These are phyloP conservation scores for Aelia acuminata DNA, from an alignment of 2,888 invertebrate species.

Conservation along the genomic window DNA sequence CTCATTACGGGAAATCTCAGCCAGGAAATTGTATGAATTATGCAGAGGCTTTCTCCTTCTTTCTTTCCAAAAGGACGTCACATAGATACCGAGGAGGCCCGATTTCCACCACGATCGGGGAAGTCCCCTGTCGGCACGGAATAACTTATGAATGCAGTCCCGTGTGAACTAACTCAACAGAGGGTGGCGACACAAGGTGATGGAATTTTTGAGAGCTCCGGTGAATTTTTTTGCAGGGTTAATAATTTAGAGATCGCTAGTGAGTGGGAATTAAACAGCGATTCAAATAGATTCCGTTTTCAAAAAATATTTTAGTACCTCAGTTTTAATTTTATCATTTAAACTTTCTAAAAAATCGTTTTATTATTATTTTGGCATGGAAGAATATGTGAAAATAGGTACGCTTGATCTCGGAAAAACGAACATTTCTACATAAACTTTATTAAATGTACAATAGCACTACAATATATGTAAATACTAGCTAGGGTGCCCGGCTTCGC, in stretches of 20 bases:
- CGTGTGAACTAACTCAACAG: not conserved
- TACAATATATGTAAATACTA: too few relatives aligned
- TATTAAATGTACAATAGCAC: too few relatives aligned
- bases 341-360: too few relatives aligned
- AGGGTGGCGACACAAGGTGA: not conserved
- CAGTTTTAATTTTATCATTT: too few relatives aligned
- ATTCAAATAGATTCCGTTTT: too few relatives aligned
- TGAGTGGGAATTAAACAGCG: too few relatives aligned
- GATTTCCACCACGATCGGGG: constrained; percentile 1
- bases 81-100: not conserved
- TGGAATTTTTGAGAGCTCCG: not conserved
- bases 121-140: not conserved
- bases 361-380: too few relatives aligned
- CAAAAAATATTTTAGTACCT: too few relatives aligned
- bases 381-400: too few relatives aligned
- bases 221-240: not conserved
- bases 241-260: not conserved
- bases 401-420: too few relatives aligned
- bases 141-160: constrained; percentile 15
- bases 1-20: constrained; percentile 13
- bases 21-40: constrained; percentile 32
- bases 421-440: too few relatives aligned
- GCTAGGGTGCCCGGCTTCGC: too few relatives aligned
- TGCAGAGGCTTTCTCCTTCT: constrained; percentile 36
- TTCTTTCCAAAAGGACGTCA: not conserved